These are phyloP conservation scores for Acanthacorydalis orientalis DNA, from an alignment of 2,888 invertebrate species.

Conservation along the genomic window DNA sequence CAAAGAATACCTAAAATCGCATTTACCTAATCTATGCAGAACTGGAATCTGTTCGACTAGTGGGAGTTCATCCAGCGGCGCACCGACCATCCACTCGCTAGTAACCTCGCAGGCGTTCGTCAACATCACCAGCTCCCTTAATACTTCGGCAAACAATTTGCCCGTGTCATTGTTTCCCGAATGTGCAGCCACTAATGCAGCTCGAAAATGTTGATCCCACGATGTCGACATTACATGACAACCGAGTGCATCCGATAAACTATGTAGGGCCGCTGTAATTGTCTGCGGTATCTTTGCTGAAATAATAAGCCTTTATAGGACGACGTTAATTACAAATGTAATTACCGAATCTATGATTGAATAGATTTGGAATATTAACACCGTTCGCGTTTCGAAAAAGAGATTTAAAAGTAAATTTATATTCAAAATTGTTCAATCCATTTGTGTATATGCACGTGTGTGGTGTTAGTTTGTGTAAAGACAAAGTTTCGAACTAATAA, in stretches of 20 bases:
- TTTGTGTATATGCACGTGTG: background rate
- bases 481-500: too few species aligned
- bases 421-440: conserved; percentile 4
- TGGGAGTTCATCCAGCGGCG: conserved; percentile 58
- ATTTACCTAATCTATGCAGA: conserved; percentile 49
- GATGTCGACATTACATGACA: conserved; percentile 63
- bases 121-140: conserved; percentile 50
- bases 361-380: too few species aligned
- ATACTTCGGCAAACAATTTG: conserved; percentile 38
- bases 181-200: conserved; percentile 30
- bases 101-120: conserved; percentile 63
- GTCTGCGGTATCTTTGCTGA: conserved; percentile 39
- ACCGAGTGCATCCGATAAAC: conserved; percentile 59
- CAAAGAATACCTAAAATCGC: too few species aligned
- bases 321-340: conserved; percentile 3
- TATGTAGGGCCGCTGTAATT: conserved; percentile 52
- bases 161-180: conserved; percentile 15
- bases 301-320: conserved; percentile 1
- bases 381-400: too few species aligned
- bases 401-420: too few species aligned
- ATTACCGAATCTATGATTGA: background rate
- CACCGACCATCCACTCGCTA: conserved; percentile 50
- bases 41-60: conserved; percentile 72
- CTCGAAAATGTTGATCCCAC: conserved; percentile 54
- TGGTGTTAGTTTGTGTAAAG: background rate